These are phyloP conservation scores for Lethocerus indicus DNA, from an alignment of 1,140 invertebrate genomes.

Conservation along the genomic window DNA sequence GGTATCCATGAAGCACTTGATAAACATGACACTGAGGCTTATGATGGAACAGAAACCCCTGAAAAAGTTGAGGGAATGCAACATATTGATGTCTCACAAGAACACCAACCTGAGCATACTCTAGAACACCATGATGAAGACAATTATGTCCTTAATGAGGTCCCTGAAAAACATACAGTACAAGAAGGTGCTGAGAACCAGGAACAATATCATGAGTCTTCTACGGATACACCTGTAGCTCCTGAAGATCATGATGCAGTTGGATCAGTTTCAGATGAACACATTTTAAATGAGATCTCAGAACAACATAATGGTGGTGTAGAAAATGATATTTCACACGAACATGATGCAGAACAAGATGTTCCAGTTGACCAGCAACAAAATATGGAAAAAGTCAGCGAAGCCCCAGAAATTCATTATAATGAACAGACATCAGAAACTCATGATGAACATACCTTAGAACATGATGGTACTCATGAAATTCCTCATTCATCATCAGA, in stretches of 20 bases:
- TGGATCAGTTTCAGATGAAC: conserved; percentile 6
- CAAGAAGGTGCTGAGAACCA: too few relatives aligned
- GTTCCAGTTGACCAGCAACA: too few relatives aligned
- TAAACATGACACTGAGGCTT: conserved; percentile 8
- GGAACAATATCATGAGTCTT: background rate
- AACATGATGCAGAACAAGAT: conserved; percentile 1
- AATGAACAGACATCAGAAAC: too few relatives aligned
- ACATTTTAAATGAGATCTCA: conserved; percentile 2
- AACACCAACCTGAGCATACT: background rate
- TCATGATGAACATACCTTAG: too few relatives aligned
- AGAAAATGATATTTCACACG: background rate
- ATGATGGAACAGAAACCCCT: conserved; percentile 7
- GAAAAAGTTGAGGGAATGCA: background rate
- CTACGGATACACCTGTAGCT: background rate
- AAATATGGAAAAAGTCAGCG: too few relatives aligned
- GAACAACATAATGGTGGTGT: conserved; percentile 1
- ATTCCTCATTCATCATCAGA: too few relatives aligned
- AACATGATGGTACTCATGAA: too few relatives aligned
- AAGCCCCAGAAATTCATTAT: too few relatives aligned
- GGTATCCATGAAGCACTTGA: conserved; percentile 2
- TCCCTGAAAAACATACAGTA: too few relatives aligned
- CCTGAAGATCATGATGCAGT: background rate
- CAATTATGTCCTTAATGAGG: too few relatives aligned
- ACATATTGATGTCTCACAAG: background rate
- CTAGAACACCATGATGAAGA: too few relatives aligned